Evolutionary conservation across 2,113 vertebrate genomes (phyloP).

Genomic region (Macroglossus sobrinus): DNA sequence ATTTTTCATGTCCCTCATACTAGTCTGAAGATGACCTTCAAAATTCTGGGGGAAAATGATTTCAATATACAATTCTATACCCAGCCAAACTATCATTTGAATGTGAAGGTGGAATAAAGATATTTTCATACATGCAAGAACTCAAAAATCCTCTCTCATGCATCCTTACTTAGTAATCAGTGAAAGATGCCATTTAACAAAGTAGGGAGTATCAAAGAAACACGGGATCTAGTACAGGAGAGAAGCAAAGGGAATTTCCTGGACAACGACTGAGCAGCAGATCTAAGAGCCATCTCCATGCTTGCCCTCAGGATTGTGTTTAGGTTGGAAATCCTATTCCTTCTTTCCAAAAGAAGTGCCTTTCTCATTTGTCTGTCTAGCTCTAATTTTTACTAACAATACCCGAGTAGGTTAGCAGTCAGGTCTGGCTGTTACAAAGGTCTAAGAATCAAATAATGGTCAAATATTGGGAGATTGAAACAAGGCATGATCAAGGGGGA

Average conservation of each 20-base stretch:
- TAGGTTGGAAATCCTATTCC: background rate
- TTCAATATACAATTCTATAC: conserved; percentile 8
- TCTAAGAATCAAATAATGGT: conserved; percentile 22
- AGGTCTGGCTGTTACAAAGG: background rate
- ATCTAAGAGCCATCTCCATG: background rate
- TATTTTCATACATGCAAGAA: background rate
- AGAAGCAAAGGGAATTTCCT: background rate
- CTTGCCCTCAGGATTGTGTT: background rate
- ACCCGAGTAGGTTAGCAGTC: background rate
- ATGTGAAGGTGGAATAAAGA: background rate
- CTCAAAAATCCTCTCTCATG: background rate
- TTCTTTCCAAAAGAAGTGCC: background rate
- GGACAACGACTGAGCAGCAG: background rate
- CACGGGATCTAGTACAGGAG: background rate
- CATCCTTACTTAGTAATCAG: background rate
- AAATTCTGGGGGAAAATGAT: background rate
- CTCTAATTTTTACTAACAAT: background rate
- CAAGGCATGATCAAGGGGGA: background rate
- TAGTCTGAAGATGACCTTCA: background rate
- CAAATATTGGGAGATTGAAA: background rate
- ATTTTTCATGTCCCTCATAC: background rate
- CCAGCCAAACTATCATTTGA: background rate
- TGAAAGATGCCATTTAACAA: background rate
- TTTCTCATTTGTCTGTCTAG: background rate
- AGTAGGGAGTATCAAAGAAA: background rate